Evolutionary conservation across 2,113 vertebrate genomes (phyloP).

Genomic region (Maccullochella peelii): DNA sequence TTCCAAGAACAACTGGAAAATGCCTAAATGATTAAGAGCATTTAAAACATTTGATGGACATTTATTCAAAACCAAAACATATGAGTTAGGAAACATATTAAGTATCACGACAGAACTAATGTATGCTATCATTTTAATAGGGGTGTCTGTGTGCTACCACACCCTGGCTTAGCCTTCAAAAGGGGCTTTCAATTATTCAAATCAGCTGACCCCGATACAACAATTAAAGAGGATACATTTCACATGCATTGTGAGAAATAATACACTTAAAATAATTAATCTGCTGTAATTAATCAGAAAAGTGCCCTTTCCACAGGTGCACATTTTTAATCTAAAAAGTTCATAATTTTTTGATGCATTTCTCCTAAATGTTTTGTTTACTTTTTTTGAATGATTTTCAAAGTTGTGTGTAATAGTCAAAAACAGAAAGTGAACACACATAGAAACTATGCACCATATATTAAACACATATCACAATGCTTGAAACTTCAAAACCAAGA

Average conservation of each 20-base stretch:
- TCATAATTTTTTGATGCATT: background rate
- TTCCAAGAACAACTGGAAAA: background rate
- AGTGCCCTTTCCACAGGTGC: background rate
- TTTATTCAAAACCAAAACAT: background rate
- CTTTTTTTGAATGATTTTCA: background rate
- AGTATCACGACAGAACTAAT: background rate
- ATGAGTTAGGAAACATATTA: background rate
- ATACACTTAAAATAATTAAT: constrained; percentile 56
- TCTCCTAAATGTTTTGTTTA: background rate
- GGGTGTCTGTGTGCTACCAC: constrained; percentile 39
- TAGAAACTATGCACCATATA: background rate
- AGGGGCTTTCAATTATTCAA: constrained; percentile 79
- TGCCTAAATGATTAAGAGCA: constrained; percentile 3
- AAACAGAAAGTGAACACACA: background rate
- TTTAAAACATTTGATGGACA: background rate
- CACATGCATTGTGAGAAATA: constrained; percentile 69
- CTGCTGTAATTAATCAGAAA: constrained; percentile 36
- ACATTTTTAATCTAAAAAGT: background rate
- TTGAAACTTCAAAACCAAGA: constrained; percentile 7
- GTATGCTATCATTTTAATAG: background rate
- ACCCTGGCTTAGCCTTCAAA: constrained; percentile 55
- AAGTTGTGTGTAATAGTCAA: background rate
- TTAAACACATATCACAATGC: background rate
- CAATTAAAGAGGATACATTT: constrained; percentile 75
- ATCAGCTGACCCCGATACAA: constrained; percentile 72